These are phyloP conservation scores for Vombatus ursinus DNA, from an alignment of 2,113 vertebrate genomes.

Conservation along the genomic window DNA sequence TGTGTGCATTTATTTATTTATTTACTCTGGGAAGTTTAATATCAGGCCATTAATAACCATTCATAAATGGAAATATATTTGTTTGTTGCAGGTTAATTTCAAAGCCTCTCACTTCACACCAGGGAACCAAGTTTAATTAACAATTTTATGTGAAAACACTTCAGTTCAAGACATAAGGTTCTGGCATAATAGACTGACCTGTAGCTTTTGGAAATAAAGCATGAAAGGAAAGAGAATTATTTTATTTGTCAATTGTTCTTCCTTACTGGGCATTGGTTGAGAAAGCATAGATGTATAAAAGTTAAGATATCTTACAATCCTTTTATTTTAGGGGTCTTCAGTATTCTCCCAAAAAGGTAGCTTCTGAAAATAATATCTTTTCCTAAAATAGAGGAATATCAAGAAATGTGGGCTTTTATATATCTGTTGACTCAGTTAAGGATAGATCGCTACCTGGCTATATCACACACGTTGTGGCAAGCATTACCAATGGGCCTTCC, in stretches of 20 bases:
- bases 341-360: background rate
- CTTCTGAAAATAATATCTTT: background rate
- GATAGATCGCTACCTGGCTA: background rate
- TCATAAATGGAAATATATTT: conserved; percentile 28
- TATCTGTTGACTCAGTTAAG: background rate
- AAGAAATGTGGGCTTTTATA: background rate
- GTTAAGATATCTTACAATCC: background rate
- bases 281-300: background rate
- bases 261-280: background rate
- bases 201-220: conserved; percentile 4
- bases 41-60: background rate
- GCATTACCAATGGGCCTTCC: background rate
- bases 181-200: background rate
- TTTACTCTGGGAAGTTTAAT: conserved; percentile 18
- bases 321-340: background rate
- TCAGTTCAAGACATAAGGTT: conserved; percentile 4
- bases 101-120: conserved; percentile 13
- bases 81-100: background rate
- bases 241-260: conserved; percentile 18
- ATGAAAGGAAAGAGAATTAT: background rate
- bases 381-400: background rate
- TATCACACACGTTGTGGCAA: background rate
- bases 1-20: background rate
- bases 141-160: background rate
- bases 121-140: conserved; percentile 27